Evolutionary conservation across 2,113 vertebrate species (phyloP).

Genomic region (Pollimyrus isidori): DNA sequence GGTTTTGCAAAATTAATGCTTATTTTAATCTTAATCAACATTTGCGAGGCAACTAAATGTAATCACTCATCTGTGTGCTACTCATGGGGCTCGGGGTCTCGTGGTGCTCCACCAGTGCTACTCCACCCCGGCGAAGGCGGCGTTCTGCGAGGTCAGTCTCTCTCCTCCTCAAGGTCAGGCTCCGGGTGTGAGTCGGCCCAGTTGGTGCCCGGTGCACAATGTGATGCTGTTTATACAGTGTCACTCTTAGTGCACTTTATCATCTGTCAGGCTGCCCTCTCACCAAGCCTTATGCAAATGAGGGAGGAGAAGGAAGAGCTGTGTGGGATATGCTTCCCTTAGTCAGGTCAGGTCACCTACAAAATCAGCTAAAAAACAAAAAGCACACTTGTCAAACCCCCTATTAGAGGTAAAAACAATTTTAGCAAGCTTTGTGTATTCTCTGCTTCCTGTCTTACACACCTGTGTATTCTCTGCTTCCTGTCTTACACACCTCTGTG

Average conservation of each 20-base stretch:
- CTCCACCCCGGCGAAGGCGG: background rate
- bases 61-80: background rate
- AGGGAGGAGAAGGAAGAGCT: background rate
- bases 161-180: background rate
- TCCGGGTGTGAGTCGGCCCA: background rate
- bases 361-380: background rate
- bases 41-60: background rate
- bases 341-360: background rate
- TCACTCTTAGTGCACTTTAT: slow-evolving; percentile 59
- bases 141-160: background rate
- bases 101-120: background rate
- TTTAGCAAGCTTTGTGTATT: background rate
- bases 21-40: background rate
- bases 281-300: slow-evolving; percentile 24
- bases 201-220: background rate
- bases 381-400: background rate
- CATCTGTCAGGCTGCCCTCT: slow-evolving; percentile 45
- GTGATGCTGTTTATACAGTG: slow-evolving; percentile 48
- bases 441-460: background rate
- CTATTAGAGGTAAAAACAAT: background rate
- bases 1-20: background rate
- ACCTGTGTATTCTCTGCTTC: background rate
- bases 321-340: background rate
- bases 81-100: background rate
- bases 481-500: background rate